Conservation (phyloP, 2,888 invertebrate species). For the Tachina grossa region DNA sequence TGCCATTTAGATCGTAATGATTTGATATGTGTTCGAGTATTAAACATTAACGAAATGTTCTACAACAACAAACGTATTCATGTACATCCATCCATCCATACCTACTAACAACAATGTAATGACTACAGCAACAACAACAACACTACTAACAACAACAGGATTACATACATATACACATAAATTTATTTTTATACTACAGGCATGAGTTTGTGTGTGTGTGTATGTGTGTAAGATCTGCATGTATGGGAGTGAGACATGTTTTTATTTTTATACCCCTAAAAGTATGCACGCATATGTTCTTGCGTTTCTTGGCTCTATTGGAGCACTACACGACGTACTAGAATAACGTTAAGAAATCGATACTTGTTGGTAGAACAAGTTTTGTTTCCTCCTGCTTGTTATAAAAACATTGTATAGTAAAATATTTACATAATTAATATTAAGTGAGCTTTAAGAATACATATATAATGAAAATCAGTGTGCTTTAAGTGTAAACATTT, state of each 20-base stretch:
- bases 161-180: background rate
- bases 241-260: background rate
- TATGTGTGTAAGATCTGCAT: slow-evolving; percentile 15
- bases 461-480: background rate
- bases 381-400: slow-evolving; percentile 13
- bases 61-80: slow-evolving; percentile 54
- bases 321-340: slow-evolving; percentile 15
- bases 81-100: slow-evolving; percentile 5
- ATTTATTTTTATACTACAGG: background rate
- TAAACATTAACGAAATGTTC: slow-evolving; percentile 72
- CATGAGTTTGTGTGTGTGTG: no score
- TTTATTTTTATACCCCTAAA: slow-evolving; percentile 33
- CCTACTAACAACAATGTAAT: background rate
- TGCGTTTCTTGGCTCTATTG: background rate
- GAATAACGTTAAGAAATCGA: slow-evolving; percentile 67
- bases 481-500: background rate
- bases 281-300: slow-evolving; percentile 39
- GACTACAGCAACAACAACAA: slow-evolving; percentile 18
- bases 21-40: slow-evolving; percentile 81
- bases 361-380: slow-evolving; percentile 44
- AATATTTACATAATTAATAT: slow-evolving; percentile 72
- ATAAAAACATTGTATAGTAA: slow-evolving; percentile 7
- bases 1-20: slow-evolving; percentile 83
- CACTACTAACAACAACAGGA: slow-evolving; percentile 40
- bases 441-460: slow-evolving; percentile 55